phyloP scores from a whole-genome alignment of 30 jellyfish, hydroid and myxozoan species.

The Calvadosia cruxmelitensis region DNA sequence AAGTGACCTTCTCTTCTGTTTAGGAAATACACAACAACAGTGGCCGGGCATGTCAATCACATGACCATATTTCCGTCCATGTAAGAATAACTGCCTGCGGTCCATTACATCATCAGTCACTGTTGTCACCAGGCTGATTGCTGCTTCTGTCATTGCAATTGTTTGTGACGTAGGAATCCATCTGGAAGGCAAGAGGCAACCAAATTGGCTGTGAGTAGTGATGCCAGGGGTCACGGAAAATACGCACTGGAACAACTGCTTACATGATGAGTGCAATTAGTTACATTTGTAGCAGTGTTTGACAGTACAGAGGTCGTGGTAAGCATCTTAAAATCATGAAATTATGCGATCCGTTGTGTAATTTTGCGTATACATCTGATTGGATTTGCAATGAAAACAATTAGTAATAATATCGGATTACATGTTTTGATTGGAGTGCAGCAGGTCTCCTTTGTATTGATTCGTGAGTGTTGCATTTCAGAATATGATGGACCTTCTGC shows the following conservation, averaged over 20 bases:
- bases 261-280: not conserved
- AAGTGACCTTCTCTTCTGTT: not conserved
- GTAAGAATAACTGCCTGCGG: constrained; percentile 21
- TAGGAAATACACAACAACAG: constrained; percentile 59
- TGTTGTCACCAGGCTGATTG: too few species aligned
- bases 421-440: not conserved
- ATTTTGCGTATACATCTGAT: too few species aligned
- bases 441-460: not conserved
- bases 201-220: too few species aligned
- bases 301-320: too few species aligned
- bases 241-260: constrained; percentile 48
- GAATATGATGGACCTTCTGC: constrained; percentile 63
- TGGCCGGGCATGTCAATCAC: constrained; percentile 61
- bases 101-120: not conserved
- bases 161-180: constrained; percentile 54
- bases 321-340: too few species aligned
- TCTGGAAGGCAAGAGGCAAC: constrained; percentile 95
- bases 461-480: constrained; percentile 1
- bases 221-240: too few species aligned
- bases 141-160: too few species aligned
- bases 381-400: too few species aligned
- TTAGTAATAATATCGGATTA: not conserved
- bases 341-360: too few species aligned
- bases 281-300: too few species aligned
- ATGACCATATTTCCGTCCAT: constrained; percentile 72